Percentiles rank a stretch among this genome's conserved stretches.
Conservation (phyloP, 1,140 invertebrate species). For the Micrasema longulum region DNA sequence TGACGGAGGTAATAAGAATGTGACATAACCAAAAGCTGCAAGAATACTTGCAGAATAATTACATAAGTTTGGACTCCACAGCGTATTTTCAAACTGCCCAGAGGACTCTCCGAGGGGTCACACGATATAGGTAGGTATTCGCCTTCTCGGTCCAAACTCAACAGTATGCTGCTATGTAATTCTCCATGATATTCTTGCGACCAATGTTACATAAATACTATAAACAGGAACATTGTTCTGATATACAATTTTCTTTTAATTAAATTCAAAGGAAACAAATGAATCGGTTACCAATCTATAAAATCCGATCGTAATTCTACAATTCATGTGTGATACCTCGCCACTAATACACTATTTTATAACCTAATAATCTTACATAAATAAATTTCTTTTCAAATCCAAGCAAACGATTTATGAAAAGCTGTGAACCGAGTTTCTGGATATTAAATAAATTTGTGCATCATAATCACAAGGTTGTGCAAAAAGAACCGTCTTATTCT, state of each 20-base stretch:
- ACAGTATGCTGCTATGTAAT: too few species aligned
- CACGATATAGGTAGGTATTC: too few species aligned
- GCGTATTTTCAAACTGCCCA: too few species aligned
- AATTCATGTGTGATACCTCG: constrained; percentile 33
- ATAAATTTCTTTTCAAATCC: constrained; percentile 52
- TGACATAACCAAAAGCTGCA: not conserved
- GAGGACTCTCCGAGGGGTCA: too few species aligned
- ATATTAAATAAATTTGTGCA: constrained; percentile 49
- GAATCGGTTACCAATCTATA: constrained; percentile 12
- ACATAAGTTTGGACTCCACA: not conserved
- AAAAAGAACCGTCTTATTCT: constrained; percentile 49
- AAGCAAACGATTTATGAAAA: constrained; percentile 47
- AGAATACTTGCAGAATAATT: not conserved
- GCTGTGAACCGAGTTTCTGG: constrained; percentile 49
- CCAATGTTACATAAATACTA: not conserved
- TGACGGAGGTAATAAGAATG: constrained; percentile 30
- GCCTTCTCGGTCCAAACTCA: too few species aligned
- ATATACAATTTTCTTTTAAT: constrained; percentile 40
- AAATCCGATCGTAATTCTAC: constrained; percentile 39
- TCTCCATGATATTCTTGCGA: too few species aligned
- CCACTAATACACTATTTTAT: constrained; percentile 46
- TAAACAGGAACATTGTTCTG: constrained; percentile 52
- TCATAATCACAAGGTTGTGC: constrained; percentile 49
- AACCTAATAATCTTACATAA: constrained; percentile 51
- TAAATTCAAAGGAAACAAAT: constrained; percentile 23